Evolutionary conservation across 2,797 vertebrate species (phyloP), one percentile per base, ranked within the genome.

Genomic region (Crenichthys baileyi): DNA sequence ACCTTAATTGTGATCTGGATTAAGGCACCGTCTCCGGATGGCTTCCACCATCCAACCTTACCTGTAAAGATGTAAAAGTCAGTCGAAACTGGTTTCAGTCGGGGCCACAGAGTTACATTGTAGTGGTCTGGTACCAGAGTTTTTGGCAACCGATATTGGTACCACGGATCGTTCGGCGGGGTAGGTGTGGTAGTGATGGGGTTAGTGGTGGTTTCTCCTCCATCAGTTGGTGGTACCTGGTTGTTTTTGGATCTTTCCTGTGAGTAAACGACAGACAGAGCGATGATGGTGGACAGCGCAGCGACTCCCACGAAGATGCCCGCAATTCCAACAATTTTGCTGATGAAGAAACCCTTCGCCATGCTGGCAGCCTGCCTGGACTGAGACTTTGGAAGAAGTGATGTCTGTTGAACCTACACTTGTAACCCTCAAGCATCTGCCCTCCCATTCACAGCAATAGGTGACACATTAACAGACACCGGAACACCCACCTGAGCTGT

Each of bases 331-430:
- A 96, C 68, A 0, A 79, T 0, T 93, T 96, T 98, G 87, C 96
- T 96, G 83, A 98, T 94, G 89, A 86, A 97, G 93, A 97, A 97
- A 13, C 97, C 97, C 15, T 96, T 96, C 0, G 94, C 97, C 98
- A 99, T 99, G 90, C 84, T 83, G 81, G 31, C 72, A 29, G 4
- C 9, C 79, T 77, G 7, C 1, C 8, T 22, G 50, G 79, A 77
- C 29, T 24, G 22, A 85, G 70, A 2, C 71, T 56, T 58, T 55
- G 51, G 26, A 70, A 20, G 60, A 22, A 15, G 29, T 13, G 60
- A 36, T 61, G 70, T 41, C 60, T 12, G 72, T 39, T 20, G 16
- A 53, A 60, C 75, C 58, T 87, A 48, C 90, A 89, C 93, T 86
- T 87, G 71, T 74, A 78, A 72, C 36, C 75, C 46, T 41, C 7